Base-by-base conservation (phyloP, 2,888 invertebrate species). In the Idaea straminata region DNA sequence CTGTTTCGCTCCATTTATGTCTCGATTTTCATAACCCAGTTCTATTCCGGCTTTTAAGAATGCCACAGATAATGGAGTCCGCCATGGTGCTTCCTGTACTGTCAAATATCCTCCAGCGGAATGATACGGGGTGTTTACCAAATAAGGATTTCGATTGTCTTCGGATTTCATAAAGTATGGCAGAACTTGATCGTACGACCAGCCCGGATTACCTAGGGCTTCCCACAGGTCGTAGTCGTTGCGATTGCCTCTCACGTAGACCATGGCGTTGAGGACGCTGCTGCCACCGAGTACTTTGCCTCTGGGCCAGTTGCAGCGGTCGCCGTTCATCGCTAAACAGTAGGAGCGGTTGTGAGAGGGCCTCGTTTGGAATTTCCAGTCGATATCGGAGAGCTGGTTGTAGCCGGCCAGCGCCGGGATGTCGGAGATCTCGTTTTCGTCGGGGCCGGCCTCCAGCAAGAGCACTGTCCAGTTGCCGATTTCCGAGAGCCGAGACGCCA, bases 311-410 rank as follows among this genome's bases (percentile, higher is more conserved):
- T 97, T 97, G 86, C 97, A 98, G 69, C 97, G 94, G 83, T 97
- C 97, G 0, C 96, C 97, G 72, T 95, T 95, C 97, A 98, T 97
- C 6, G 96, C 97, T 69, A 96, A 94, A 79, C 98, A 98, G 85
- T 97, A 97, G n/a, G 95, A 95, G 61, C 96, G 95, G 73, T 95
- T 95, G 57, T 94, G 91, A 0, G 96, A 95, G 0, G 97, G 96
- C 5, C 96, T 95, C 3, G 98, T 98, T 87, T 97, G 96, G 87
- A 96, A 98, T 89, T 98, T 96, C 98, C 98, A 98, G 89, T 98
- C 98, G 84, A 98, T 94, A 47, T 97, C 96, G 34, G 97, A 96
- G 68, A 97, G 94, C 83, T 98, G 98, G 35, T 96, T 94, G 85
- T 97, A 98, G 15, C 96, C 97, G 34, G 97, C 96, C 69, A 98